Conservation (phyloP, 2,113 vertebrate genomes). For the Baryphthengus martii region DNA sequence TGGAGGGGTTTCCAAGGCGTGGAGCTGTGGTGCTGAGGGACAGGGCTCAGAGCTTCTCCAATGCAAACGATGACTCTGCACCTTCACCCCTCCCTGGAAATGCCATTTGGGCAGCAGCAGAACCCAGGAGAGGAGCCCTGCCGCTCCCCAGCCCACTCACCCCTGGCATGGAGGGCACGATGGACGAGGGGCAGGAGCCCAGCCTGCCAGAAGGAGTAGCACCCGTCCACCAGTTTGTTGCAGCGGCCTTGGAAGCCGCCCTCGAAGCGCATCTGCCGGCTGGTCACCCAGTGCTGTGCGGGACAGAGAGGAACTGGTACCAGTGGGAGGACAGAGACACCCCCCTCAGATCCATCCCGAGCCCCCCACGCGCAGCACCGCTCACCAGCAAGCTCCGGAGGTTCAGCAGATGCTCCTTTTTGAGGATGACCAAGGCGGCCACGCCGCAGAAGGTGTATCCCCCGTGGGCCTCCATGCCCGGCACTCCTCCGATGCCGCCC, state of each 20-base stretch:
- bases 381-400: constrained; percentile 89
- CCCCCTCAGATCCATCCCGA: background rate
- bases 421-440: constrained; percentile 90
- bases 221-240: constrained; percentile 97
- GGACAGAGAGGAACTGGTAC: background rate
- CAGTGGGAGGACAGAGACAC: background rate
- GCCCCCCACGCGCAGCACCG: too few relatives aligned
- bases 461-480: constrained; percentile 92
- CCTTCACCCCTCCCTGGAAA: fast-evolving
- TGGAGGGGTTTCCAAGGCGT: background rate
- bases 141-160: constrained; percentile 57
- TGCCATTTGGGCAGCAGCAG: background rate
- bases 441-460: constrained; percentile 96
- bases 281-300: constrained; percentile 88
- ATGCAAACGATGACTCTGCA: too few relatives aligned
- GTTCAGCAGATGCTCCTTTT: constrained; percentile 89
- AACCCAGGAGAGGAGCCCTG: fast-evolving
- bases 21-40: background rate
- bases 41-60: too few relatives aligned
- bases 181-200: constrained; percentile 92
- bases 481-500: constrained; percentile 91
- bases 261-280: constrained; percentile 94
- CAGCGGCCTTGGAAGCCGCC: constrained; percentile 97
- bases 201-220: constrained; percentile 99
- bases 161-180: constrained; percentile 85